Percentiles rank a stretch among this genome's conserved stretches.
These are phyloP conservation scores for Leptothorax acervorum DNA, from an alignment of 2,888 invertebrate species.

Conservation along the genomic window DNA sequence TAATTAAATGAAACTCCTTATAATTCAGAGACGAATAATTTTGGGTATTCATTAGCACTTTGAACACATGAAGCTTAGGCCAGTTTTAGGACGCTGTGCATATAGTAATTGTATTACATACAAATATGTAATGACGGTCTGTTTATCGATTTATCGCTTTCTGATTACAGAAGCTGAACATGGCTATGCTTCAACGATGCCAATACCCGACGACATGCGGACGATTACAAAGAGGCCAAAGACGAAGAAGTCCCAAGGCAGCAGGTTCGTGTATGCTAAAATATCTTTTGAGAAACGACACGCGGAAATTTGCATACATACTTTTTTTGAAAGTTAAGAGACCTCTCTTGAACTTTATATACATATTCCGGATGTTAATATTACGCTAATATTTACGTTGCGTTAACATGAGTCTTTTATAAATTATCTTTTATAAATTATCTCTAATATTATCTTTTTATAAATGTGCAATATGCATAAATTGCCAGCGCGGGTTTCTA, in stretches of 20 bases:
- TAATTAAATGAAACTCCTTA: neutral
- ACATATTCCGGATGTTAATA: neutral
- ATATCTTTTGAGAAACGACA: conserved; percentile 55
- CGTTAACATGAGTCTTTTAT: neutral
- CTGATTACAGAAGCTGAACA: conserved; percentile 93
- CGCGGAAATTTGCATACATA: neutral
- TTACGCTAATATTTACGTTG: neutral
- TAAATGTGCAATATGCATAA: neutral
- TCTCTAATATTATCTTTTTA: neutral
- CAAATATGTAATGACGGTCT: conserved; percentile 42
- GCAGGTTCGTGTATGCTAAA: conserved; percentile 89
- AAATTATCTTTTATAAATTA: no score
- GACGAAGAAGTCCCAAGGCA: conserved; percentile 95
- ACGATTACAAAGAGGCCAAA: conserved; percentile 91
- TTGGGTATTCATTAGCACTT: neutral
- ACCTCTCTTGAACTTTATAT: neutral
- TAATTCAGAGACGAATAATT: neutral
- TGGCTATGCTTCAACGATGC: conserved; percentile 95
- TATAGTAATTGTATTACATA: conserved; percentile 9
- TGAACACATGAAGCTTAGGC: neutral
- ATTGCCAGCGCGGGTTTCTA: neutral
- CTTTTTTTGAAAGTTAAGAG: neutral
- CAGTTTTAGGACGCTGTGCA: neutral
- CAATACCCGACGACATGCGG: conserved; percentile 92
- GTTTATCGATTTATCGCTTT: conserved; percentile 66